A percentile compares a stretch with the other conserved stretches of the same genome.
Conservation (phyloP, 2,797 vertebrate species). For the Gymnothorax javanicus region DNA sequence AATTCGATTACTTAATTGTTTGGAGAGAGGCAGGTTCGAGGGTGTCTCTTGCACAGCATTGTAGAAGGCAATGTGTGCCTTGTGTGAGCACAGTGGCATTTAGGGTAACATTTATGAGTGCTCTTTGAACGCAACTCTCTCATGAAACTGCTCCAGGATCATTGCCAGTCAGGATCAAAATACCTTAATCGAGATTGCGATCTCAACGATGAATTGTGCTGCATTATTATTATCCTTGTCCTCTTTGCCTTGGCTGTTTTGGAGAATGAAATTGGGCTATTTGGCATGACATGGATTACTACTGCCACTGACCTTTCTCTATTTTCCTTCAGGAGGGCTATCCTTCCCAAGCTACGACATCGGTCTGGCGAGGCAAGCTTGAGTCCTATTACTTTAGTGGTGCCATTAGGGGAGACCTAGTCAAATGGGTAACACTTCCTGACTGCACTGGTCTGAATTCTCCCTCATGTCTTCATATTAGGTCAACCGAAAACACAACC, state of each 20-base stretch:
- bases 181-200: no score
- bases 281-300: slow-evolving; percentile 52
- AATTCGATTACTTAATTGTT: no score
- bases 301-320: slow-evolving; percentile 57
- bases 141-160: no score
- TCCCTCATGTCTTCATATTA: slow-evolving; percentile 92
- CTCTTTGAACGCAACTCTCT: no score
- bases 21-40: no score
- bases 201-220: no score
- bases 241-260: slow-evolving; percentile 35
- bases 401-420: slow-evolving; percentile 82
- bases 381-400: slow-evolving; percentile 89
- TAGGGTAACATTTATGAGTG: no score
- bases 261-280: slow-evolving; percentile 69
- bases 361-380: slow-evolving; percentile 79
- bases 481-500: slow-evolving; percentile 89
- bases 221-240: slow-evolving; percentile 30
- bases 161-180: no score
- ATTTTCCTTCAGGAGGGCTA: slow-evolving; percentile 91
- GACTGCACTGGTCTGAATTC: slow-evolving; percentile 97
- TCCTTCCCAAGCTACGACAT: slow-evolving; percentile 77
- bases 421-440: slow-evolving; percentile 85
- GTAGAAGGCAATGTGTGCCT: no score
- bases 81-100: no score
- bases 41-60: no score